phyloP scores from a whole-genome alignment of 2,113 vertebrate genomes.

The Ornithorhynchus anatinus region DNA sequence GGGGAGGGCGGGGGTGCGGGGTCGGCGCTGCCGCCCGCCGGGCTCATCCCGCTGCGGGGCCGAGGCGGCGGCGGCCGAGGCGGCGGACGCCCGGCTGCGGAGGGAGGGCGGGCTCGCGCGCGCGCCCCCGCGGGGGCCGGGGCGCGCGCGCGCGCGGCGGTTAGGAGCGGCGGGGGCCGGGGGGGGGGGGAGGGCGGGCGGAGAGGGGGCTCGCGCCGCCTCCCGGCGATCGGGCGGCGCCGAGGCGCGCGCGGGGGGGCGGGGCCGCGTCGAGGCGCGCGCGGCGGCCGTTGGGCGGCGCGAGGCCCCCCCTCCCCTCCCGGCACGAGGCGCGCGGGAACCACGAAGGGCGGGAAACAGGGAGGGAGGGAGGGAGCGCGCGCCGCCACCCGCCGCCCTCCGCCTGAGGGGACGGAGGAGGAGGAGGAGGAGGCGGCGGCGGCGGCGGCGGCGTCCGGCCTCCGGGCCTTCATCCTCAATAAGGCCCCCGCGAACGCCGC shows the following conservation, averaged over 20 bases:
- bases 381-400: no score
- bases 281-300: neutral
- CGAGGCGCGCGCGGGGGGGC: no score
- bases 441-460: neutral
- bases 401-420: neutral
- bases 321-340: neutral
- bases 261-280: neutral
- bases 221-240: no score
- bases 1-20: no score
- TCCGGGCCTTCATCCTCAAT: constrained; percentile 25
- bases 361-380: neutral
- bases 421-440: neutral
- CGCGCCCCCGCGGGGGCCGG: neutral
- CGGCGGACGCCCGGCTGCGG: neutral
- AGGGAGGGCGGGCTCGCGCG: neutral
- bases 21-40: no score
- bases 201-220: neutral
- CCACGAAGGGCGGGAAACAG: neutral
- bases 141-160: neutral
- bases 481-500: constrained; percentile 19
- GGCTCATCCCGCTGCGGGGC: no score
- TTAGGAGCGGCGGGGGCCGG: constrained; percentile 10
- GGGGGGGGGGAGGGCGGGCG: neutral
- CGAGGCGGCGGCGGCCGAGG: no score
- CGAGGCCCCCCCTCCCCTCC: neutral